Conservation (phyloP, 2,113 vertebrate genomes). For the Cavia aperea region DNA sequence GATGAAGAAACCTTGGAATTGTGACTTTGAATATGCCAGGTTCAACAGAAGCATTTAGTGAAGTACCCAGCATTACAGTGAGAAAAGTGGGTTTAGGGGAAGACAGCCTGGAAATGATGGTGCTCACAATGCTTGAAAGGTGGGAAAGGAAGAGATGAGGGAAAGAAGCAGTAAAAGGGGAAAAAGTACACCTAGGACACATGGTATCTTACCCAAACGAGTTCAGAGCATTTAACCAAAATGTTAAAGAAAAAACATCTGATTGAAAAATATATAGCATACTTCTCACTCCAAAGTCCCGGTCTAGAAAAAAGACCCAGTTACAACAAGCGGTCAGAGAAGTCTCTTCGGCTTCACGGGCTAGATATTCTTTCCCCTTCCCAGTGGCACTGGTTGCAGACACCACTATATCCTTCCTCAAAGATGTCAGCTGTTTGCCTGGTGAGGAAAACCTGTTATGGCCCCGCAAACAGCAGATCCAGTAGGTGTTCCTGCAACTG, state of each 20-base stretch:
- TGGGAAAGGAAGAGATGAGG: neutral
- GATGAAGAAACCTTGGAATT: neutral
- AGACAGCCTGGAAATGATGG: neutral
- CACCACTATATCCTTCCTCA: neutral
- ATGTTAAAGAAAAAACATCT: neutral
- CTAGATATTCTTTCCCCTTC: neutral
- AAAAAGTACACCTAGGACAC: neutral
- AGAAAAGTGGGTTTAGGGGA: neutral
- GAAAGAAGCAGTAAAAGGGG: neutral
- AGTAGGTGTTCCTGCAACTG: neutral
- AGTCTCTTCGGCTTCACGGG: neutral
- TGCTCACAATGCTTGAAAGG: neutral
- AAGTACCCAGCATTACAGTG: neutral
- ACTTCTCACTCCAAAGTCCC: neutral
- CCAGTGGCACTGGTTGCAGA: neutral
- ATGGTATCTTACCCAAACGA: neutral
- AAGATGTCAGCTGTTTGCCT: neutral
- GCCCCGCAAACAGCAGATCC: too few species aligned
- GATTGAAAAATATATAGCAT: neutral
- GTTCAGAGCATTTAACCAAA: neutral
- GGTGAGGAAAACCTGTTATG: neutral
- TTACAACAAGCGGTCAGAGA: neutral
- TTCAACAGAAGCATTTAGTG: rapidly evolving
- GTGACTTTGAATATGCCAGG: neutral
- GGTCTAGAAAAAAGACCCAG: neutral